Conservation (phyloP, 2,888 invertebrate species). For the Unio delphinus region DNA sequence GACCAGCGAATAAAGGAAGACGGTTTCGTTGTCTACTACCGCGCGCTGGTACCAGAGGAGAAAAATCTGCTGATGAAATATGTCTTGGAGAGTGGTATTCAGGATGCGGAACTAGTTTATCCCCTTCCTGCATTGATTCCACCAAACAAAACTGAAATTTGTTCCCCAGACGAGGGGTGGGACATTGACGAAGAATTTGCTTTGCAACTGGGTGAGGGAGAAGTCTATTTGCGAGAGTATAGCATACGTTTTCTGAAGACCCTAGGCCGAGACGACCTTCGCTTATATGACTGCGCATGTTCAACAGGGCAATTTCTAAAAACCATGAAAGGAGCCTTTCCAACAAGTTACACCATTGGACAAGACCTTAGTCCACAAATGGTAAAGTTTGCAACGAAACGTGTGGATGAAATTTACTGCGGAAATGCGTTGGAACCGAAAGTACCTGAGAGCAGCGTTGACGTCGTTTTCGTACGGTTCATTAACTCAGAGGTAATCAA, state of each 20-base stretch:
- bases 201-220: slow-evolving; percentile 37
- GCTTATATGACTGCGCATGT: slow-evolving; percentile 47
- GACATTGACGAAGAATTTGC: slow-evolving; percentile 42
- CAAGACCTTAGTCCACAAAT: slow-evolving; percentile 46
- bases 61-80: slow-evolving; percentile 38
- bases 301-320: slow-evolving; percentile 50
- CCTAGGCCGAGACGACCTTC: slow-evolving; percentile 27
- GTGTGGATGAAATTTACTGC: slow-evolving; percentile 47
- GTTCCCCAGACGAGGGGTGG: slow-evolving; percentile 44
- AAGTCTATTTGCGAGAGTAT: slow-evolving; percentile 39
- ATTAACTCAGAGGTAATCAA: slow-evolving; percentile 50
- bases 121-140: slow-evolving; percentile 43
- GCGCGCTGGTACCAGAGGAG: slow-evolving; percentile 31
- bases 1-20: slow-evolving; percentile 41
- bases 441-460: slow-evolving; percentile 34
- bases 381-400: slow-evolving; percentile 41
- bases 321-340: slow-evolving; percentile 41
- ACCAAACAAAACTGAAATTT: slow-evolving; percentile 33
- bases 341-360: slow-evolving; percentile 38
- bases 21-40: slow-evolving; percentile 36
- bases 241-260: slow-evolving; percentile 37
- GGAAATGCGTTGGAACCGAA: slow-evolving; percentile 45
- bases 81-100: slow-evolving; percentile 27
- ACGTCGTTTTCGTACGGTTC: slow-evolving; percentile 44
- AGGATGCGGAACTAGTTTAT: slow-evolving; percentile 34